These are phyloP conservation scores for Panthera uncia DNA, from an alignment of 2,113 vertebrate genomes.

Conservation along the genomic window DNA sequence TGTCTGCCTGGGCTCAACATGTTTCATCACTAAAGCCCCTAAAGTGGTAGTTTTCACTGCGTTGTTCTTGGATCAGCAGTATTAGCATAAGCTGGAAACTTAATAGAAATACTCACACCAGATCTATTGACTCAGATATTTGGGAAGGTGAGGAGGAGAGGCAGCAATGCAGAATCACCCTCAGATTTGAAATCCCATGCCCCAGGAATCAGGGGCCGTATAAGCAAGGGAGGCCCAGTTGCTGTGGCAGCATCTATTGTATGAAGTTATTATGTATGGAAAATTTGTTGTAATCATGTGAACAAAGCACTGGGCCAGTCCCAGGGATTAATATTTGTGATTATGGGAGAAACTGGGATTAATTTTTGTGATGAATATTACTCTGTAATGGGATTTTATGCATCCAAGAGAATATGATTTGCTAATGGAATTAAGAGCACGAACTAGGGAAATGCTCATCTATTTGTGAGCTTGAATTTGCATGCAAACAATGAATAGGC, in stretches of 20 bases:
- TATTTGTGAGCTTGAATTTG: constrained; percentile 32
- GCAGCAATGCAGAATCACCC: background rate
- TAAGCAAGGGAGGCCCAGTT: rapidly evolving
- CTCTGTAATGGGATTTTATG: constrained; percentile 52
- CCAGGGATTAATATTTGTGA: constrained; percentile 3
- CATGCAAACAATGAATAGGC: constrained; percentile 11
- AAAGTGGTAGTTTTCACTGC: background rate
- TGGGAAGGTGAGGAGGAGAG: background rate
- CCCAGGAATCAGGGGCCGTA: too few species aligned
- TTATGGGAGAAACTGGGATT: constrained; percentile 27
- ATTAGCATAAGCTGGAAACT: background rate
- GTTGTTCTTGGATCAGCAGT: background rate
- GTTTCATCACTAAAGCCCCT: background rate
- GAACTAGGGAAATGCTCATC: constrained; percentile 22
- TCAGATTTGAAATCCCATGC: background rate
- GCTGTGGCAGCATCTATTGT: background rate
- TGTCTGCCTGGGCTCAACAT: background rate
- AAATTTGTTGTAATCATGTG: background rate
- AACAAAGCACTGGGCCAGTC: background rate
- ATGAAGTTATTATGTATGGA: background rate
- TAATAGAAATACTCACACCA: background rate
- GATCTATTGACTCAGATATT: background rate
- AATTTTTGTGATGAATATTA: constrained; percentile 49
- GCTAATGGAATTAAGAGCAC: constrained; percentile 46
- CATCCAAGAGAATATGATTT: constrained; percentile 51